A percentile compares a stretch with the other conserved stretches of the same genome.
These are phyloP conservation scores for Caenorhabditis brenneri DNA, from an alignment of 1,140 invertebrate species.

Conservation along the genomic window DNA sequence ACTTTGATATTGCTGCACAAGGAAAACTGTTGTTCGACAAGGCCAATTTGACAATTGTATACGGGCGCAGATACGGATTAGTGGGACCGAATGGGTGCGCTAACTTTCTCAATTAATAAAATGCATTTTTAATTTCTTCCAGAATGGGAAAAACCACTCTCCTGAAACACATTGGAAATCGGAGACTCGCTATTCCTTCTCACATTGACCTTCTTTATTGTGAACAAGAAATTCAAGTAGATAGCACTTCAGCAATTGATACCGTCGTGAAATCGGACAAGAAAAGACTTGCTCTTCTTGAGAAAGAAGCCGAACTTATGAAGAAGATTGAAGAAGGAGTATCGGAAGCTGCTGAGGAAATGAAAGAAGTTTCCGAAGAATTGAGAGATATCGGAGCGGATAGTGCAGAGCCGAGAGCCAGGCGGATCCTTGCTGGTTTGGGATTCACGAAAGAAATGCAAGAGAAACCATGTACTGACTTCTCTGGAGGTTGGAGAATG, in stretches of 20 bases:
- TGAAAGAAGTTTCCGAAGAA: constrained; percentile 84
- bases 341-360: constrained; percentile 78
- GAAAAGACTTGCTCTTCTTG: constrained; percentile 79
- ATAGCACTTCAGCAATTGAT: constrained; percentile 87
- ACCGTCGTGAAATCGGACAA: constrained; percentile 87
- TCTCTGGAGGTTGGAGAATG: constrained; percentile 98
- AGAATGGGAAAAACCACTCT: constrained; percentile 97
- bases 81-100: constrained; percentile 90
- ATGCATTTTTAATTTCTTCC: constrained; percentile 1
- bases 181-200: constrained; percentile 83
- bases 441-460: constrained; percentile 95
- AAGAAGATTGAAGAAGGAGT: constrained; percentile 76
- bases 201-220: constrained; percentile 95
- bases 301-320: constrained; percentile 83
- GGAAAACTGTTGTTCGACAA: constrained; percentile 97
- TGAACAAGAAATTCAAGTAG: constrained; percentile 89
- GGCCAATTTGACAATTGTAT: constrained; percentile 89
- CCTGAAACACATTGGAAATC: constrained; percentile 85
- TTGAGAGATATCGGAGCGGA: constrained; percentile 93
- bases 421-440: constrained; percentile 92
- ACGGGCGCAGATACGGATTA: constrained; percentile 91
- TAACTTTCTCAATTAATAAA: not conserved
- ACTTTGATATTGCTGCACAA: constrained; percentile 95
- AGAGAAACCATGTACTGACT: constrained; percentile 77
- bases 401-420: constrained; percentile 90